Percentiles rank a stretch among this genome's conserved stretches.
Conservation (phyloP, 1,140 invertebrate genomes). For the Caenorhabditis brenneri region DNA sequence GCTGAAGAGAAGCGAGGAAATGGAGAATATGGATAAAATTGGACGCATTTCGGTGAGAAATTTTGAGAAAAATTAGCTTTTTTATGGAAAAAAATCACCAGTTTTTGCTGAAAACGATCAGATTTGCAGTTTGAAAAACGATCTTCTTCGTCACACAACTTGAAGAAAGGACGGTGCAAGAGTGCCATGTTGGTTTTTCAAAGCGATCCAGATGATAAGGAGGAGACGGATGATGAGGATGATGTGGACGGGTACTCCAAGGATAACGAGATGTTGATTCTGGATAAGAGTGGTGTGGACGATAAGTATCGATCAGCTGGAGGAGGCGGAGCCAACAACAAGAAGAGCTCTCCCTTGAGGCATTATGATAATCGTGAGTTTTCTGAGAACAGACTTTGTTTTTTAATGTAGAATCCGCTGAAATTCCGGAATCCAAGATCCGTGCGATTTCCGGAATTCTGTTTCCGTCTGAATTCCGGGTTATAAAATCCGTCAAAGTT, state of each 20-base stretch:
- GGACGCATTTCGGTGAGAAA: background rate
- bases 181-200: background rate
- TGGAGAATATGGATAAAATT: slow-evolving; percentile 26
- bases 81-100: background rate
- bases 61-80: background rate
- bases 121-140: slow-evolving; percentile 9
- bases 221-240: background rate
- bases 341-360: background rate
- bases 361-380: slow-evolving; percentile 23
- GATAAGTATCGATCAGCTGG: background rate
- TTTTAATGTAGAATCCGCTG: too few relatives aligned
- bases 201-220: background rate
- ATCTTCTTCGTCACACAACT: background rate
- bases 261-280: background rate
- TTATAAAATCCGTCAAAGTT: too few relatives aligned
- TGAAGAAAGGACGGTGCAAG: slow-evolving; percentile 8
- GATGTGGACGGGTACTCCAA: slow-evolving; percentile 1
- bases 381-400: too few relatives aligned
- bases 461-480: too few relatives aligned
- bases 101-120: background rate
- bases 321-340: background rate
- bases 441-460: too few relatives aligned
- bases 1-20: slow-evolving; percentile 2
- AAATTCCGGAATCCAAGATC: too few relatives aligned
- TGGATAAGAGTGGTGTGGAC: background rate